Percentiles rank a stretch among this genome's conserved stretches.
Conservation (phyloP, 2,888 invertebrate genomes). For the Calliopum simillimum region DNA sequence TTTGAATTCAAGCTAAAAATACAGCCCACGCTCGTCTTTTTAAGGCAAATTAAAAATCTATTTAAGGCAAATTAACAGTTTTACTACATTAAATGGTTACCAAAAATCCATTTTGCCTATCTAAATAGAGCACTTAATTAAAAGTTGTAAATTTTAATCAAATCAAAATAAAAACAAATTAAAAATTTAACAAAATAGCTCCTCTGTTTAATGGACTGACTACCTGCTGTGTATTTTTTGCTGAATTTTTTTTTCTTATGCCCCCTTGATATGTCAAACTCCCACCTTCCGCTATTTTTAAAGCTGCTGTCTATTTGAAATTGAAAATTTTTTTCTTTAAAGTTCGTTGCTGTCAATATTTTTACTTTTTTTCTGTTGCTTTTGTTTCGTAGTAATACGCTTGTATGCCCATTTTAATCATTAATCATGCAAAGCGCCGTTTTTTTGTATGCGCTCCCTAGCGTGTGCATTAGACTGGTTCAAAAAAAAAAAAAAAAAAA, state of each 20-base stretch:
- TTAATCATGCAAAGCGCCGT: conserved; percentile 21
- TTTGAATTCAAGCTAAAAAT: too few species aligned
- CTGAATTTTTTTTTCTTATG: background rate
- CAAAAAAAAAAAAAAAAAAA: too few species aligned
- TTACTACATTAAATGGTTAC: too few species aligned
- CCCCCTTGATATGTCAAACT: background rate
- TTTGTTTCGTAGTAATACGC: too few species aligned
- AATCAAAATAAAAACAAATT: background rate
- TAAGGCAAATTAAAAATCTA: too few species aligned
- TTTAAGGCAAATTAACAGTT: too few species aligned
- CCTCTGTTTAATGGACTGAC: background rate
- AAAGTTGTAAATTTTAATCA: too few species aligned
- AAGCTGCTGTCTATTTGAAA: background rate
- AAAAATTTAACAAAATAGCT: background rate
- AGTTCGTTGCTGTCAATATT: background rate
- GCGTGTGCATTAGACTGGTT: too few species aligned
- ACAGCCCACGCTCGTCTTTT: too few species aligned
- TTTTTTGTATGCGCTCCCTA: conserved; percentile 11
- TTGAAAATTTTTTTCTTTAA: background rate
- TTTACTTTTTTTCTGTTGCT: background rate
- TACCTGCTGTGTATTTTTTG: background rate
- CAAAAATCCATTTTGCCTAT: too few species aligned
- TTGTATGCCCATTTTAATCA: background rate
- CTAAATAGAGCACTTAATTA: too few species aligned
- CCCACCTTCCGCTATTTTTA: background rate